A percentile compares a stretch with the other conserved stretches of the same genome.
Conservation (phyloP, 2,113 vertebrate genomes). For the Dipodomys ordii region DNA sequence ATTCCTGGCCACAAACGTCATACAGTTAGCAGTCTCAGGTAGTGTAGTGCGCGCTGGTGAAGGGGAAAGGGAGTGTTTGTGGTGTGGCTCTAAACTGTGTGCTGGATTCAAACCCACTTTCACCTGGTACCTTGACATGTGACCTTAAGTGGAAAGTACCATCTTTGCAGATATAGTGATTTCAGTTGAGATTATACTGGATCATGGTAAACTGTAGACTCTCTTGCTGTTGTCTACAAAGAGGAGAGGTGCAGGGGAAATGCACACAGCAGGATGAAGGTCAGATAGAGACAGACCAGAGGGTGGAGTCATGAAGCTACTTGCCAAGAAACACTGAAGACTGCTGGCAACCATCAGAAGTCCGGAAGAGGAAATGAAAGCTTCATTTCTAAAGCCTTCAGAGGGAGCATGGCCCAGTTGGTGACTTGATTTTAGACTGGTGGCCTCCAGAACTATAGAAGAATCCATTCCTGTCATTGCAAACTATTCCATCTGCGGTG, state of each 20-base stretch:
- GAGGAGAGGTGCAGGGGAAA: background rate
- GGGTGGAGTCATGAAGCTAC: background rate
- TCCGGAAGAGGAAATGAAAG: background rate
- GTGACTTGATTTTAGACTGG: background rate
- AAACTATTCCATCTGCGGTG: background rate
- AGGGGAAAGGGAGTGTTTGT: background rate
- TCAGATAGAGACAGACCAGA: background rate
- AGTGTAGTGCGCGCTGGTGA: background rate
- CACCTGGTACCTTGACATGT: background rate
- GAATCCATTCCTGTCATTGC: background rate
- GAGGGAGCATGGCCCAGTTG: background rate
- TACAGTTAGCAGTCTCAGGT: background rate
- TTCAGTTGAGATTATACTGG: background rate
- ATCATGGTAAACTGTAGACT: background rate
- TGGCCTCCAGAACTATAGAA: background rate
- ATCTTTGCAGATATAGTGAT: background rate
- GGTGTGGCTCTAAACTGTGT: background rate
- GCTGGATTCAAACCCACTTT: background rate
- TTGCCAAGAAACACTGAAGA: background rate
- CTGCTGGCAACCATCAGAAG: background rate
- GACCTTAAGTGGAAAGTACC: slow-evolving; percentile 28
- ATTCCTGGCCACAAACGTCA: background rate
- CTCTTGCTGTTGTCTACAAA: background rate
- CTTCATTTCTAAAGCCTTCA: background rate
- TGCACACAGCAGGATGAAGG: background rate